Evolutionary conservation across 2,113 vertebrate genomes (phyloP), one percentile per base, ranked within the genome.

Genomic region (Progne subis): DNA sequence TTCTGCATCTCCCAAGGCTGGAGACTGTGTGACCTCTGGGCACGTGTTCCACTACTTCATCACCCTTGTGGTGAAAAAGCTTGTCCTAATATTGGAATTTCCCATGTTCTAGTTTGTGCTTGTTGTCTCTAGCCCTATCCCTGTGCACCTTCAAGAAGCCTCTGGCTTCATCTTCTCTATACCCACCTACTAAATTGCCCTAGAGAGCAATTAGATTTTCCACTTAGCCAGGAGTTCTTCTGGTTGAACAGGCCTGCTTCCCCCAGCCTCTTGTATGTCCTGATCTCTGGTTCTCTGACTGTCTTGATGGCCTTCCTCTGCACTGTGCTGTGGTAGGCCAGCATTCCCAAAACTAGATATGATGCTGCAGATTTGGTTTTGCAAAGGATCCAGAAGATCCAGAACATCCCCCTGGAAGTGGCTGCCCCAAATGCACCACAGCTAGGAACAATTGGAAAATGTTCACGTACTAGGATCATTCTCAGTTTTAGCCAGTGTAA

Each of bases 1-100:
- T 90, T 90, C 61, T 86, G 56, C 74, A 53, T 83, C 85, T 94
- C 64, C 60, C 0, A 1, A 34, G 44, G 55, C 4, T 67, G 64
- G 39, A 91, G 55, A 50, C 12, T 53, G 16, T 5, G 1, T 23
- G 53, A 76, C 75, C 59, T 69, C 70, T 89, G 67, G 70, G 70
- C 71, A 90, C 4, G 9, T 78, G 68, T 87, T 94, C 44, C 19
- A 52, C 31, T 82, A 72, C 47, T 89, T 91, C 78, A 37, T 90
- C 70, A 82, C 78, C 61, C 41, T 82, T 6, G 9, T 64, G 74
- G 65, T 90, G 67, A 76, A 60, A 85, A 65, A 65, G 4, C 71
- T 80, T 93, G 60, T 83, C 68, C 75, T 55, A 77, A 29, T 70
- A 72, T 24, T 82, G 82, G 90, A 80, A 90, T 92, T 94, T 74